Evolutionary conservation across 2,888 invertebrate genomes (phyloP).

Genomic region (Glyphotaelius pellucidus): DNA sequence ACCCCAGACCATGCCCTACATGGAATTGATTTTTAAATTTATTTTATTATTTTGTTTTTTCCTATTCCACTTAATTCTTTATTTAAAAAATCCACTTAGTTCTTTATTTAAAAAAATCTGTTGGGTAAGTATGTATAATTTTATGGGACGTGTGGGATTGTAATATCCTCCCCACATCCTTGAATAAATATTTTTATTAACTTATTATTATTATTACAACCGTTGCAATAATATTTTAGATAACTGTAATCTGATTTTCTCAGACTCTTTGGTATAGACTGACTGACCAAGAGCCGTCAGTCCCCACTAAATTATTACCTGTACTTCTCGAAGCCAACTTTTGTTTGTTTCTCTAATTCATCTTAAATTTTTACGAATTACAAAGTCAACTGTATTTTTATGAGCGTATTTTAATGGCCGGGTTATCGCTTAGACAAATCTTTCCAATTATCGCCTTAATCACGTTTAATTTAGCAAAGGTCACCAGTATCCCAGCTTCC

Average conservation of each 20-base stretch:
- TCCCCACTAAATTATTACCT: not conserved
- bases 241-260: not conserved
- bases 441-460: constrained; percentile 44
- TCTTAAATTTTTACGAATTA: not conserved
- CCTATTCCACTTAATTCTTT: no score
- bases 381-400: not conserved
- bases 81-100: no score
- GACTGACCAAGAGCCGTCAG: not conserved
- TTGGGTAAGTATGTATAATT: no score
- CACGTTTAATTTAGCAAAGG: constrained; percentile 44
- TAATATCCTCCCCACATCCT: no score
- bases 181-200: no score
- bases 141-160: no score
- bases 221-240: not conserved
- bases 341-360: constrained; percentile 11
- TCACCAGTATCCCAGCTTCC: constrained; percentile 34
- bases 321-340: not conserved
- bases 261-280: not conserved
- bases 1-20: no score
- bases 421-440: constrained; percentile 36
- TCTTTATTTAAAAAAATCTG: no score
- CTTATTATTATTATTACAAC: no score
- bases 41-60: no score
- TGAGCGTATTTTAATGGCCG: not conserved
- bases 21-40: no score